Conservation (phyloP, 2,797 vertebrate genomes). For the Sebastes trivittatus region DNA sequence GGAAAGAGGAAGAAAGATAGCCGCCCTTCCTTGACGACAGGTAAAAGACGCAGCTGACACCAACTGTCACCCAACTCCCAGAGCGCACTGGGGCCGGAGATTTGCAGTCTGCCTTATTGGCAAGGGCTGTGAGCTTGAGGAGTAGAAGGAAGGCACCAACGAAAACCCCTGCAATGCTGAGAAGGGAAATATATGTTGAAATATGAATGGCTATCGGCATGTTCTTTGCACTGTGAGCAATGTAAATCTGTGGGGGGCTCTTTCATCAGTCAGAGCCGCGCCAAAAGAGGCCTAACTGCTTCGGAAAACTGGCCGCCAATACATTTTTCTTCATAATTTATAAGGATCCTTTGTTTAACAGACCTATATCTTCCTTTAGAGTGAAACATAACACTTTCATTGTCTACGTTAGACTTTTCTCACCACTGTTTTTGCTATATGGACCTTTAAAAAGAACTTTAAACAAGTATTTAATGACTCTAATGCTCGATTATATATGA, state of each 20-base stretch:
- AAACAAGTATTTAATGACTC: background rate
- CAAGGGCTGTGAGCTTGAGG: constrained; percentile 1
- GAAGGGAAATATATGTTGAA: constrained; percentile 23
- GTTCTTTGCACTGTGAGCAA: constrained; percentile 7
- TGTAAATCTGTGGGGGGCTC: background rate
- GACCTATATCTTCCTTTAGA: background rate
- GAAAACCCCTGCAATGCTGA: constrained; percentile 32
- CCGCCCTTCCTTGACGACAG: constrained; percentile 37
- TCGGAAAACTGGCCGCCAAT: background rate
- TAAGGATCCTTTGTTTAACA: background rate
- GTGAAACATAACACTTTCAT: background rate
- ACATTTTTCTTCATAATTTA: background rate
- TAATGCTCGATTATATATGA: background rate
- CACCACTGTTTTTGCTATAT: background rate
- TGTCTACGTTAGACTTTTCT: background rate
- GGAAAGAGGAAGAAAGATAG: constrained; percentile 3
- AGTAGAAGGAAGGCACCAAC: constrained; percentile 7
- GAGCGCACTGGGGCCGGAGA: constrained; percentile 6
- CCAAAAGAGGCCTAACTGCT: background rate
- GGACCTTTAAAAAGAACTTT: background rate
- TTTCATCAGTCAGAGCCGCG: constrained; percentile 7
- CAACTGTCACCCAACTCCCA: constrained; percentile 55
- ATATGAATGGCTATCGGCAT: constrained; percentile 20
- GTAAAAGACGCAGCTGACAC: constrained; percentile 59
- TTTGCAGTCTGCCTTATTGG: constrained; percentile 35